Conservation (phyloP, 1,140 invertebrate genomes). For the Drosophila pseudoobscura region DNA sequence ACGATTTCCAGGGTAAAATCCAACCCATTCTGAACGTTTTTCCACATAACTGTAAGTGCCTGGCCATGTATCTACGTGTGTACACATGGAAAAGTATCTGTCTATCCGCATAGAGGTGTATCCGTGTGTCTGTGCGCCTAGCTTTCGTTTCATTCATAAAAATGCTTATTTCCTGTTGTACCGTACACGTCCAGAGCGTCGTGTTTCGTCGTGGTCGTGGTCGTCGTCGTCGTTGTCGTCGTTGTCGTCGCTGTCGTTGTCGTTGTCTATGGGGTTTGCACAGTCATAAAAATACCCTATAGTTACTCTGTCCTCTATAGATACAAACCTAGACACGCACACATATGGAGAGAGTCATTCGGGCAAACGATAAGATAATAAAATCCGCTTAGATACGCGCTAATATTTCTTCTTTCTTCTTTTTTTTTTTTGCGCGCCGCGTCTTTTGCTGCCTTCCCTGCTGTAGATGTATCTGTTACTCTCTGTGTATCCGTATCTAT, state of each 20-base stretch:
- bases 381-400: constrained; percentile 78
- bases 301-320: constrained; percentile 30
- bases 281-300: constrained; percentile 63
- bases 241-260: background rate
- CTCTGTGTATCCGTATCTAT: constrained; percentile 7
- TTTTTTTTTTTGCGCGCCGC: constrained; percentile 30
- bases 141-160: constrained; percentile 80
- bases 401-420: constrained; percentile 44
- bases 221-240: constrained; percentile 8
- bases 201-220: constrained; percentile 47
- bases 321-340: constrained; percentile 9
- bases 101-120: constrained; percentile 16
- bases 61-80: constrained; percentile 6
- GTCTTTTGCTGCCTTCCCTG: constrained; percentile 16
- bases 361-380: constrained; percentile 76
- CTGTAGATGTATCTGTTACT: constrained; percentile 10
- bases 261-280: constrained; percentile 38
- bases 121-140: constrained; percentile 35
- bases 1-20: too few species aligned
- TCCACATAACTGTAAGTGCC: constrained; percentile 57
- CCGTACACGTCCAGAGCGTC: constrained; percentile 54
- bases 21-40: constrained; percentile 19
- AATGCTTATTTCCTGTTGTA: constrained; percentile 80
- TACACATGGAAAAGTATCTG: constrained; percentile 18
- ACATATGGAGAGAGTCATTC: constrained; percentile 56